Base-by-base conservation (phyloP, 2,113 vertebrate genomes). In the Coptodon bakossiorum region DNA sequence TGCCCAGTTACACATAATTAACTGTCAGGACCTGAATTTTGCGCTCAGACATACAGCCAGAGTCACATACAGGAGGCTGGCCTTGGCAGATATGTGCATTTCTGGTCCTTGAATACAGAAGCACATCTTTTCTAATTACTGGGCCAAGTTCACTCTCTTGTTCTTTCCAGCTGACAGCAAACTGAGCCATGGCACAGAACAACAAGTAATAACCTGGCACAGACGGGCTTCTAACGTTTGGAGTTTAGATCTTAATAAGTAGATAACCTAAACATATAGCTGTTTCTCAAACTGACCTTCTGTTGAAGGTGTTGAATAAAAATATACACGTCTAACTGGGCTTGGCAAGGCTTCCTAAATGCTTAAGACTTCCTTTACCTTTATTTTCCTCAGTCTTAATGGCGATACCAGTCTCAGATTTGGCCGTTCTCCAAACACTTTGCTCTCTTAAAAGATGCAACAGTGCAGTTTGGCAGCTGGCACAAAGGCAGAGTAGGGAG, bases 371-470 rank as follows among this genome's bases (percentile, higher is more conserved):
- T 19, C 78, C 80, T 89, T 80, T 53, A 89, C 80, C 83, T 83
- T 82, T 13, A 22, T 80, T 80, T 88, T 9, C 53, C 61, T 86
- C 81, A 3, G 34, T 73, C 89, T 66, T 81, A 68, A 80, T 9
- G 27, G 48, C 2, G 11, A 59, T 38, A 54, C 45, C 83, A 34
- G 78, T 45, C 38, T 86, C 82, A 19, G 24, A 80, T 91, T 45
- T 91, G 92, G 88, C 82, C 31, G 19, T 53, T 57, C 73, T 89
- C 91, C 91, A 90, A 86, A 54, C 56, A 27, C 84, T 90, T 91
- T 90, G 86, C 89, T 84, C 63, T 79, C 57, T 34, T 93, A 66
- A 90, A 90, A 93, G 90, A 91, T 92, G 86, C 79, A 92, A 63
- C 81, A 80, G 86, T 86, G 53, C 56, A 84, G 91, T 87, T 90